These are phyloP conservation scores for Hirtodrosophila alboralis DNA, from an alignment of 2,888 invertebrate species.

Conservation along the genomic window DNA sequence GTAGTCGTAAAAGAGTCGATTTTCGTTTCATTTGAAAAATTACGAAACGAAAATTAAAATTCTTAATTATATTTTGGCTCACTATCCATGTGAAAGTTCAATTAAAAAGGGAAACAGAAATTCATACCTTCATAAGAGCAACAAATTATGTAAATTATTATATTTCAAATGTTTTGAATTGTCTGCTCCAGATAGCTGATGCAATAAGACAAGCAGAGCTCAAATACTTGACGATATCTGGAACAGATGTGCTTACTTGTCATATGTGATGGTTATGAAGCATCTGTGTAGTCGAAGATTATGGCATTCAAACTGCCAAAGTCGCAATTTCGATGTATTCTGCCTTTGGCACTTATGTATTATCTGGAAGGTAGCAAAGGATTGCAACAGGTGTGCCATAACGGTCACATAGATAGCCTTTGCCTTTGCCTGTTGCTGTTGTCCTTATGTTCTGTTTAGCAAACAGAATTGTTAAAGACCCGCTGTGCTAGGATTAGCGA, in stretches of 20 bases:
- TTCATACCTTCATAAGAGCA: too few species aligned
- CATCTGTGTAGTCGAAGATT: constrained; percentile 9
- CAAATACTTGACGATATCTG: background rate
- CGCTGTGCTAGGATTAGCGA: constrained; percentile 6
- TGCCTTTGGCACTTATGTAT: constrained; percentile 1
- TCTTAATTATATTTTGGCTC: too few species aligned
- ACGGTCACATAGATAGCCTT: constrained; percentile 36
- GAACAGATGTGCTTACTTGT: background rate
- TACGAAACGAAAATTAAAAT: too few species aligned
- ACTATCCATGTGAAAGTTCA: too few species aligned
- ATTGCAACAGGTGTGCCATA: constrained; percentile 38
- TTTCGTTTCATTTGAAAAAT: too few species aligned
- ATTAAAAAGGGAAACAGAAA: too few species aligned
- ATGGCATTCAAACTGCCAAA: too few species aligned
- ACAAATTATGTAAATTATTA: too few species aligned
- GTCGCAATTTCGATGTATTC: too few species aligned
- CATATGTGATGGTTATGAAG: constrained; percentile 10
- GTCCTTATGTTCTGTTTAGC: constrained; percentile 29
- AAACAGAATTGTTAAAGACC: constrained; percentile 56
- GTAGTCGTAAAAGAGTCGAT: too few species aligned
- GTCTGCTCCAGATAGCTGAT: constrained; percentile 12
- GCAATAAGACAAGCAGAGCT: constrained; percentile 3
- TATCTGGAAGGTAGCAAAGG: background rate
- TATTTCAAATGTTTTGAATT: too few species aligned
- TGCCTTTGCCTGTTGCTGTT: constrained; percentile 19